Percentiles rank a stretch among this genome's conserved stretches.
Conservation (phyloP, 2,888 invertebrate species). For the Lumbricus terrestris region DNA sequence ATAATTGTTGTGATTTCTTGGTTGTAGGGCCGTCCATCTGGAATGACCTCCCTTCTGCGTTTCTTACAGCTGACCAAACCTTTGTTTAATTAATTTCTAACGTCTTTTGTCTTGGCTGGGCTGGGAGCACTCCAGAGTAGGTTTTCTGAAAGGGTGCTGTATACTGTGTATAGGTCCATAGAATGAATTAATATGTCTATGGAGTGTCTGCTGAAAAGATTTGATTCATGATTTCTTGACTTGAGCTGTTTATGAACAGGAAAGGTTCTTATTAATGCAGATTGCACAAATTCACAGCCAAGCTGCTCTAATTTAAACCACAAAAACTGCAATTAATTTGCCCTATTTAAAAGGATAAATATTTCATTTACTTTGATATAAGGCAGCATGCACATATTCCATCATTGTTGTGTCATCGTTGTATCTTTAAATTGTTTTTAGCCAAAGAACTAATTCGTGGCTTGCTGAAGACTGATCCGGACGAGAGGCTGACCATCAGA, state of each 20-base stretch:
- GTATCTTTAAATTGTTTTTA: constrained; percentile 38
- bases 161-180: too few species aligned
- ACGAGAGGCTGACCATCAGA: constrained; percentile 82
- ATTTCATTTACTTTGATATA: background rate
- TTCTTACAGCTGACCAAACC: too few species aligned
- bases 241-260: background rate
- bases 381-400: background rate
- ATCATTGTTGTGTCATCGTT: background rate
- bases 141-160: too few species aligned
- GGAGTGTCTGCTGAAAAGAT: background rate
- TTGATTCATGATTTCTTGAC: background rate
- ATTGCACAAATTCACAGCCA: background rate
- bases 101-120: too few species aligned
- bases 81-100: too few species aligned
- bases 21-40: too few species aligned
- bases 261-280: background rate
- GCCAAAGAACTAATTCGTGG: constrained; percentile 90
- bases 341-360: background rate
- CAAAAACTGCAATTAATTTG: background rate
- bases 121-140: too few species aligned
- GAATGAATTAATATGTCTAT: too few species aligned
- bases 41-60: too few species aligned
- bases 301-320: background rate
- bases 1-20: too few species aligned
- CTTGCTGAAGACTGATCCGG: constrained; percentile 91